Conservation (phyloP, 2,888 invertebrate species). For the Nemotelus pantherinus region DNA sequence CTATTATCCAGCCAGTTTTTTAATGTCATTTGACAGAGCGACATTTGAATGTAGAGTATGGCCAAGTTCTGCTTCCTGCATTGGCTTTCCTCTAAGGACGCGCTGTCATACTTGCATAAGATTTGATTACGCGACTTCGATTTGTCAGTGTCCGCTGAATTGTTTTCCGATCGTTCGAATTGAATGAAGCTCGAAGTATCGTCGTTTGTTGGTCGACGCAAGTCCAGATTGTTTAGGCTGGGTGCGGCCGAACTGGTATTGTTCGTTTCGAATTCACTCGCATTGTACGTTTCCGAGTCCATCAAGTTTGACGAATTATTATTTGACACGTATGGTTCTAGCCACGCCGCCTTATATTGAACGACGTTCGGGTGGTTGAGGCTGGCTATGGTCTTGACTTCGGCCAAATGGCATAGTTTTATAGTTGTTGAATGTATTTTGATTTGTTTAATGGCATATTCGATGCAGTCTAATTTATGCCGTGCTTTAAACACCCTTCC, state of each 20-base stretch:
- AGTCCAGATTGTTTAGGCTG: slow-evolving; percentile 45
- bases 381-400: slow-evolving; percentile 83
- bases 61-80: slow-evolving; percentile 71
- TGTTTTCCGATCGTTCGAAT: slow-evolving; percentile 43
- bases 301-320: slow-evolving; percentile 14
- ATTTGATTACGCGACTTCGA: slow-evolving; percentile 33
- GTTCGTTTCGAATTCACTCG: slow-evolving; percentile 27
- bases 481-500: slow-evolving; percentile 79
- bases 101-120: slow-evolving; percentile 47
- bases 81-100: slow-evolving; percentile 42
- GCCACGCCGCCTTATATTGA: slow-evolving; percentile 85
- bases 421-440: slow-evolving; percentile 72
- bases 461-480: slow-evolving; percentile 78
- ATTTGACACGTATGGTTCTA: slow-evolving; percentile 73
- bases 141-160: background rate
- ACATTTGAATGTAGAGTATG: slow-evolving; percentile 85
- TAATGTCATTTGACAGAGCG: slow-evolving; percentile 79
- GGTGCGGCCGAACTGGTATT: slow-evolving; percentile 59
- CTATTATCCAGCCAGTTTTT: slow-evolving; percentile 79
- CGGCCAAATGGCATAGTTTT: slow-evolving; percentile 73
- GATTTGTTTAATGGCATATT: slow-evolving; percentile 85
- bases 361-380: slow-evolving; percentile 83
- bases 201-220: slow-evolving; percentile 4
- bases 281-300: slow-evolving; percentile 17
- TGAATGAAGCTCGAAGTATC: slow-evolving; percentile 56